Evolutionary conservation across 92 coral and sea anemone species (phyloP).

Genomic region (Paragorgia papillata): DNA sequence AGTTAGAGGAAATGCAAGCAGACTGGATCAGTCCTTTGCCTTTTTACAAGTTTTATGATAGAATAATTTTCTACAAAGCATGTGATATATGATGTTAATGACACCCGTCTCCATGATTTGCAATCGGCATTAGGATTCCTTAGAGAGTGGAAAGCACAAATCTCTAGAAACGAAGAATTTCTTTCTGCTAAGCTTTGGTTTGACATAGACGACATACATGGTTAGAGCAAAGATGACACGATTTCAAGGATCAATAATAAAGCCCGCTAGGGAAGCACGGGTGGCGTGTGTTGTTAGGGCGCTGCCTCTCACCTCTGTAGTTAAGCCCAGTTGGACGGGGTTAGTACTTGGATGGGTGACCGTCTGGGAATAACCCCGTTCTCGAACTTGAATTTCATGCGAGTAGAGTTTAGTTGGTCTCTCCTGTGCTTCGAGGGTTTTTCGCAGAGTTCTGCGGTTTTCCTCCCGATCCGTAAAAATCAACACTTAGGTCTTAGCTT

Average conservation of each 20-base stretch:
- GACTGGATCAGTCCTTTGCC: slow-evolving; percentile 33
- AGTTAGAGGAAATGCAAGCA: slow-evolving; percentile 20
- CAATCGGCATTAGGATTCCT: slow-evolving; percentile 42
- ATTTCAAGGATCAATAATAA: slow-evolving; percentile 56
- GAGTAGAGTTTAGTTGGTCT: too few relatives aligned
- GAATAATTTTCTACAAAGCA: slow-evolving; percentile 28
- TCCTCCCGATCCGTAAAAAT: too few relatives aligned
- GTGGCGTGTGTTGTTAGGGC: too few relatives aligned
- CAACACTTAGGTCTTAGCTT: too few relatives aligned
- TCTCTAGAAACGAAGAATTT: slow-evolving; percentile 30
- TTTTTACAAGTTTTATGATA: slow-evolving; percentile 38
- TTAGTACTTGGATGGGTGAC: too few relatives aligned
- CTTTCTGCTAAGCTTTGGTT: slow-evolving; percentile 63
- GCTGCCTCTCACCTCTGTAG: too few relatives aligned
- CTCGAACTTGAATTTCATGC: too few relatives aligned
- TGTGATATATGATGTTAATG: slow-evolving; percentile 28
- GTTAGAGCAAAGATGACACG: slow-evolving; percentile 37
- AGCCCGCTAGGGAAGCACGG: too few relatives aligned
- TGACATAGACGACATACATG: slow-evolving; percentile 55
- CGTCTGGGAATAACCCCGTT: too few relatives aligned
- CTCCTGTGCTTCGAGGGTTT: too few relatives aligned
- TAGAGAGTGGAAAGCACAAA: slow-evolving; percentile 33
- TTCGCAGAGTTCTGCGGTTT: too few relatives aligned
- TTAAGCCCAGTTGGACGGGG: too few relatives aligned
- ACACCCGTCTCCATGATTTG: slow-evolving; percentile 23